Evolutionary conservation across 1,140 invertebrate species (phyloP), one percentile per base, ranked within the genome.

Genomic region (Physella acuta): DNA sequence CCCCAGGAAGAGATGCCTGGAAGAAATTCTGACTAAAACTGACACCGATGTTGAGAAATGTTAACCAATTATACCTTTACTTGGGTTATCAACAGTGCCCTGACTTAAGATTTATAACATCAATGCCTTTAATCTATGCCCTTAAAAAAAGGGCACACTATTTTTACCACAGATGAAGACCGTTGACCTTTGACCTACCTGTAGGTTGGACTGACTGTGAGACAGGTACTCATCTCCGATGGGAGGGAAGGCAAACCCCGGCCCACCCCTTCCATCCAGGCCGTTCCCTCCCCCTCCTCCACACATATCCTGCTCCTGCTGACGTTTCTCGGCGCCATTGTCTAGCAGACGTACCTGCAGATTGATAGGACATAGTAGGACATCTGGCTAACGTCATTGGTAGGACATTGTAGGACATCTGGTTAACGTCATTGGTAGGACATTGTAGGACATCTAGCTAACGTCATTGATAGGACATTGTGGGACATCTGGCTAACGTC

Each of bases 331-430:
- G 2, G 53, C 66, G 14, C 73, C 77, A 60, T 79, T 79, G 60
- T 79, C 76, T 28, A 79, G 67, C 16, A 79, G 73, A 44, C 75
- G 71, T 16, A 78, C 71, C 58, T 76, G n/a, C n/a, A n/a, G n/a
- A n/a, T n/a, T n/a, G n/a, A n/a, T n/a, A n/a, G n/a, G n/a, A n/a
- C n/a, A n/a, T n/a, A n/a, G n/a, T n/a, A n/a, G n/a, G n/a, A n/a
- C n/a, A n/a, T n/a, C n/a, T n/a, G n/a, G n/a, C n/a, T n/a, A n/a
- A n/a, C n/a, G n/a, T n/a, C n/a, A n/a, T n/a, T n/a, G n/a, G n/a
- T n/a, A n/a, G n/a, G n/a, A n/a, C n/a, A n/a, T n/a, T n/a, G n/a
- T n/a, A n/a, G n/a, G n/a, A n/a, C n/a, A n/a, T n/a, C n/a, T n/a
- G n/a, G n/a, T n/a, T n/a, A n/a, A n/a, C n/a, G n/a, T n/a, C n/a